These are phyloP conservation scores for Ladona fulva DNA, from an alignment of 1,140 invertebrate genomes.

Conservation along the genomic window DNA sequence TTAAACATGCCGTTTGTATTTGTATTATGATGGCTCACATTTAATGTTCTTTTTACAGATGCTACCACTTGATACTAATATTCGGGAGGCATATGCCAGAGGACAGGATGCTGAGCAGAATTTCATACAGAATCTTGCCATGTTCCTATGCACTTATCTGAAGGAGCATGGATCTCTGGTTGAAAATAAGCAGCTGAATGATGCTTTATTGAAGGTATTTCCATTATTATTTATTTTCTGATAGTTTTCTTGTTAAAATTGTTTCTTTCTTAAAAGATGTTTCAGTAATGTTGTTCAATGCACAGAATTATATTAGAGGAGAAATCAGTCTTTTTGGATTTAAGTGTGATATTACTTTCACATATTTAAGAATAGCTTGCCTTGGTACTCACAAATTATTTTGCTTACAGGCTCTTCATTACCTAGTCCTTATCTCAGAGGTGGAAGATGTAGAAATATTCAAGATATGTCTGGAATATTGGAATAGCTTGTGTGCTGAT, in stretches of 20 bases:
- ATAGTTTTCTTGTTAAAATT: no score
- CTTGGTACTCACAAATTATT: not conserved
- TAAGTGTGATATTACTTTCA: no score
- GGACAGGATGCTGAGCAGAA: conserved; percentile 96
- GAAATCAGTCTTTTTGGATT: no score
- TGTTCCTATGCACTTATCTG: conserved; percentile 94
- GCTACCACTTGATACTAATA: conserved; percentile 82
- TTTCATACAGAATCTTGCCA: conserved; percentile 96
- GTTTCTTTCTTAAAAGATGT: no score
- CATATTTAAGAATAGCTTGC: not conserved
- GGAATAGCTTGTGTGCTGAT: conserved; percentile 87
- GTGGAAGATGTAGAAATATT: conserved; percentile 99
- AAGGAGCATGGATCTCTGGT: conserved; percentile 90
- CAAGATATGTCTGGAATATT: conserved; percentile 99
- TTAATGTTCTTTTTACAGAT: conserved; percentile 47
- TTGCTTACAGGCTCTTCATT: conserved; percentile 64
- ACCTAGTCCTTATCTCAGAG: conserved; percentile 93
- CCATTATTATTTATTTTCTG: not conserved
- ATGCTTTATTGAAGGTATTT: conserved; percentile 53
- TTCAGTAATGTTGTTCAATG: no score
- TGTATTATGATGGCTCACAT: not conserved
- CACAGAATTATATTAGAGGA: no score
- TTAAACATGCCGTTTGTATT: not conserved
- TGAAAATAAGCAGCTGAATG: conserved; percentile 65
- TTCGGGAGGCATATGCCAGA: conserved; percentile 83